phyloP scores from a whole-genome alignment of 1,140 invertebrate genomes.

The Aphaenogaster ashmeadi region DNA sequence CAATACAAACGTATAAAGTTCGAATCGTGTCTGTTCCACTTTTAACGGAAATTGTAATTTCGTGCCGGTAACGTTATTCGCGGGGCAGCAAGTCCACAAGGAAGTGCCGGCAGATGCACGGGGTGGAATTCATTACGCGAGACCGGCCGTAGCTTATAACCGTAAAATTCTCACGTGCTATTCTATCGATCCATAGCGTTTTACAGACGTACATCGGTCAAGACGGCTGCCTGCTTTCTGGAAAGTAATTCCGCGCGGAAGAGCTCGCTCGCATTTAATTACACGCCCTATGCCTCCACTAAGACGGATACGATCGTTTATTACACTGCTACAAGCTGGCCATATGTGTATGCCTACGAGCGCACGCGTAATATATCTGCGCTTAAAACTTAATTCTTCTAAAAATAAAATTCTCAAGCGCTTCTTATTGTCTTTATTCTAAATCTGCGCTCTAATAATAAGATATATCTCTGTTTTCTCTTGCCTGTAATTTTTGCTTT shows the following conservation, averaged over 20 bases:
- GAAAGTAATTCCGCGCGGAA: conserved; percentile 51
- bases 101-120: conserved; percentile 49
- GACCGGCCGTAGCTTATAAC: conserved; percentile 52
- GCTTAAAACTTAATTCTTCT: neutral
- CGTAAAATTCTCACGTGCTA: conserved; percentile 58
- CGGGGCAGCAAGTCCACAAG: conserved; percentile 15
- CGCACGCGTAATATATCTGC: neutral
- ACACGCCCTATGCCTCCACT: conserved; percentile 49
- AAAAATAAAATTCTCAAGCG: neutral
- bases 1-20: conserved; percentile 42
- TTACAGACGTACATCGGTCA: conserved; percentile 60
- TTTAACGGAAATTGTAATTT: conserved; percentile 50
- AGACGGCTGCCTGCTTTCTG: conserved; percentile 46
- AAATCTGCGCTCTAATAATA: neutral
- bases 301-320: conserved; percentile 49
- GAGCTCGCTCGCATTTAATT: conserved; percentile 51
- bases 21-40: conserved; percentile 50
- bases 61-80: conserved; percentile 46
- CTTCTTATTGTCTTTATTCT: neutral
- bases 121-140: conserved; percentile 59
- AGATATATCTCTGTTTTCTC: no score
- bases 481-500: neutral
- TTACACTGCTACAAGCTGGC: conserved; percentile 28
- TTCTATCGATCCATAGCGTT: conserved; percentile 55
- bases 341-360: neutral